A percentile compares a stretch with the other conserved stretches of the same genome.
phyloP scores from a whole-genome alignment of 1,140 invertebrate genomes.

The Euwallacea similis region DNA sequence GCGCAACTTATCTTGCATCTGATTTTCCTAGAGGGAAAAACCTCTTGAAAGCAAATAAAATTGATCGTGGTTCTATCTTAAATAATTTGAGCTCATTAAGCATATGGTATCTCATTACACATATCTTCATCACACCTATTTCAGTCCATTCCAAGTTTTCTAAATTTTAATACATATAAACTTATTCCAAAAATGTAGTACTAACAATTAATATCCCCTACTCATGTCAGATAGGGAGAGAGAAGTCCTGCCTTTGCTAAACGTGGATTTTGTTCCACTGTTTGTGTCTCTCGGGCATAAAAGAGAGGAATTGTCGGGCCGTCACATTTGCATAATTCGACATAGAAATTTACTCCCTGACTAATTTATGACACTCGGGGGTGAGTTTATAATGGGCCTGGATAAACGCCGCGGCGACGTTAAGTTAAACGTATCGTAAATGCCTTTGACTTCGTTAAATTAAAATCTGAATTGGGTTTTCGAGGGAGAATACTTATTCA shows the following conservation, averaged over 20 bases:
- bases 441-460: constrained; percentile 41
- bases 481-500: not conserved
- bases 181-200: no score
- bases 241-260: not conserved
- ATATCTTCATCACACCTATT: no score
- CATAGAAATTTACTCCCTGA: constrained; percentile 53
- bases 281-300: constrained; percentile 18
- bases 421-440: constrained; percentile 29
- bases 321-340: constrained; percentile 53
- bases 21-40: no score
- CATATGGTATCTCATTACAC: no score
- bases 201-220: no score
- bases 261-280: constrained; percentile 21
- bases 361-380: constrained; percentile 52
- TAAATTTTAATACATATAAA: no score
- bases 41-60: no score
- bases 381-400: constrained; percentile 45
- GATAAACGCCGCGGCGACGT: constrained; percentile 28
- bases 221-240: not conserved
- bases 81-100: no score
- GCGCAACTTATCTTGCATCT: no score
- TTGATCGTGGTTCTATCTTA: no score
- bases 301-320: constrained; percentile 20
- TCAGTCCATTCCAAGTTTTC: no score
- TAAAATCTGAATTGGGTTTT: constrained; percentile 17